phyloP scores from a whole-genome alignment of 2,888 invertebrate genomes.

The Amphipyra berbera region DNA sequence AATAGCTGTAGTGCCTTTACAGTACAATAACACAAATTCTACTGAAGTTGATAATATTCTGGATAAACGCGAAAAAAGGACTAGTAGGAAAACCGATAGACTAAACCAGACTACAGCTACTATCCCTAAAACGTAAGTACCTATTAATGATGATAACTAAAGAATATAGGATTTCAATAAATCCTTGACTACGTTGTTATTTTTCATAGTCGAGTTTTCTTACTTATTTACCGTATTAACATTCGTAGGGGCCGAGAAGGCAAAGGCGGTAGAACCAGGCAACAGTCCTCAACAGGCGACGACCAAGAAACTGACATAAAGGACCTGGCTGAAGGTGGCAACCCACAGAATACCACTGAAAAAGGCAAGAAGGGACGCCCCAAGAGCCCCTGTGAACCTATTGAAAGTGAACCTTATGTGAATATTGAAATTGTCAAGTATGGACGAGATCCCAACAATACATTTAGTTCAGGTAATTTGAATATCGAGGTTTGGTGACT shows the following conservation, averaged over 20 bases:
- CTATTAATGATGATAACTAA: neutral
- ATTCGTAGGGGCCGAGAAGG: constrained; percentile 80
- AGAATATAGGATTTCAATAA: too few species aligned
- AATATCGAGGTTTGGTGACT: neutral
- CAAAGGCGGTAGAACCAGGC: constrained; percentile 80
- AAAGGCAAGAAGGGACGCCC: constrained; percentile 85
- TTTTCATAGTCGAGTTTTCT: too few species aligned
- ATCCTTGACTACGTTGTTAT: too few species aligned
- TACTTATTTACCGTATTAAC: too few species aligned
- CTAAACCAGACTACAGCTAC: constrained; percentile 87
- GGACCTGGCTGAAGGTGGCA: constrained; percentile 62
- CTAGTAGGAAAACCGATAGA: constrained; percentile 87
- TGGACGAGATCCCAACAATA: constrained; percentile 92
- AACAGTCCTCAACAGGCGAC: constrained; percentile 66
- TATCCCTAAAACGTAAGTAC: constrained; percentile 86
- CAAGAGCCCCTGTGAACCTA: constrained; percentile 92
- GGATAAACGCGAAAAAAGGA: constrained; percentile 85
- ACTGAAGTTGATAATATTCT: constrained; percentile 79
- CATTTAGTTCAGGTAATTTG: constrained; percentile 91
- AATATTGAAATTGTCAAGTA: constrained; percentile 93
- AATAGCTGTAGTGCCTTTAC: constrained; percentile 78
- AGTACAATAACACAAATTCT: constrained; percentile 81
- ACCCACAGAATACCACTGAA: constrained; percentile 72
- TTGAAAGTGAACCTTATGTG: constrained; percentile 91
- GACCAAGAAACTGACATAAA: constrained; percentile 70